Base-by-base conservation (phyloP, 1,140 invertebrate genomes). In the Musca domestica region DNA sequence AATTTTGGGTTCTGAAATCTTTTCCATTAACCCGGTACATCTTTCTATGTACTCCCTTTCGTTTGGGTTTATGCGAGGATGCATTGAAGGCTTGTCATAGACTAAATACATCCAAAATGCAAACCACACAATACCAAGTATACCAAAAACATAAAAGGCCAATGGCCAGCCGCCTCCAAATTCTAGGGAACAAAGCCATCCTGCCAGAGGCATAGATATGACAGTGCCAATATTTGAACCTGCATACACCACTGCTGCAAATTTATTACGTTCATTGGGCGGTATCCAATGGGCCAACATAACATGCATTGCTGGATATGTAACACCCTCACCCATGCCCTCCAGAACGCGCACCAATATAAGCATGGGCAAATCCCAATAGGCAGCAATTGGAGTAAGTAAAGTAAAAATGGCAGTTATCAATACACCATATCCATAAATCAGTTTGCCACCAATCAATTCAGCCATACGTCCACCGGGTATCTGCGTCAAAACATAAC, bases 311-410 rank as follows among this genome's bases (percentile, higher is more conserved):
- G 91, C 89, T 49, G 92, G 92, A 82, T 91, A 93, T 49, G 91
- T 93, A 25, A 93, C 91, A 46, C 92, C 92, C 86, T 96, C 94
- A 22, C 89, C 92, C 70, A 96, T 86, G 25, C 95, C 95, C 83
- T 94, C 92, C 14, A 95, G 77, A 15, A 95, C 86, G 71, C 95
- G 83, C 2, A 94, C 87, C 30, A 86, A 84, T 69, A 95, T 88
- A 73, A 97, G 89, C 64, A 90, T 85, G 68, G 87, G 83, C 68
- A 90, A 86, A 71, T 90, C 88, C 70, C 85, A 88, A 71, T 87
- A 86, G 0, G 92, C 92, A 1, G 91, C 89, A 69, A 88, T 87
- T 25, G 90, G 91, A 72, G 86, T 92, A 27, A 90, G 83, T 67
- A 92, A 85, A 48, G 91, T 92, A 76, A 95, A 87, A 64, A 96